A percentile compares a stretch with the other conserved stretches of the same genome.
Evolutionary conservation across 1,140 invertebrate genomes (phyloP).

Genomic region (Tetragnatha versicolor): DNA sequence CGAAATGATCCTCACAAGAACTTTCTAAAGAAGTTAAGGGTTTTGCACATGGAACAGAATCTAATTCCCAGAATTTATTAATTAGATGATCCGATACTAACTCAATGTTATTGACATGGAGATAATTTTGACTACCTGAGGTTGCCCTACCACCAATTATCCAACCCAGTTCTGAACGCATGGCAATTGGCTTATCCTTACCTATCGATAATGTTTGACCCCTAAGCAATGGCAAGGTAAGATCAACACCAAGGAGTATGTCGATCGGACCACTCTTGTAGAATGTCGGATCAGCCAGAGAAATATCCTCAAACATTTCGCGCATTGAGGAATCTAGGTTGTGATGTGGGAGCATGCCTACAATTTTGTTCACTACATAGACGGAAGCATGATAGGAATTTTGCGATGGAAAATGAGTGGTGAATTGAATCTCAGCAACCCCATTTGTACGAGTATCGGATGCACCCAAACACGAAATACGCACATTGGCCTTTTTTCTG

Average conservation of each 20-base stretch:
- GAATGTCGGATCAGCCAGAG: constrained; percentile 10
- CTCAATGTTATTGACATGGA: not conserved
- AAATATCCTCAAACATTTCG: not conserved
- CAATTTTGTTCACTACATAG: constrained; percentile 13
- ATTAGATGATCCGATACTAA: not conserved
- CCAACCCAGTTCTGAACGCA: constrained; percentile 4
- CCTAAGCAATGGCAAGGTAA: not conserved
- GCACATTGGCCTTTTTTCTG: not conserved
- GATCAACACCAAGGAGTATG: not conserved
- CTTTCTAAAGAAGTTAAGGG: not conserved
- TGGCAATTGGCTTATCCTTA: not conserved
- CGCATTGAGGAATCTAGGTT: not conserved
- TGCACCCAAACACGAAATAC: constrained; percentile 6
- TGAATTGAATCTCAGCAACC: not conserved
- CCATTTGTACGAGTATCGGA: not conserved
- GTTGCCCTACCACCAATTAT: not conserved
- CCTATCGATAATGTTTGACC: not conserved
- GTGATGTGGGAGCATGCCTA: not conserved
- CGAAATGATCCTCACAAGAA: constrained; percentile 8
- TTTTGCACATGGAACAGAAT: not conserved
- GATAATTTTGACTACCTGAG: not conserved
- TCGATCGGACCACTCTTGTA: not conserved
- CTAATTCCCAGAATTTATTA: not conserved
- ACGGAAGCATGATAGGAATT: not conserved
- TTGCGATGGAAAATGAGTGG: not conserved